Evolutionary conservation across 2,888 invertebrate genomes (phyloP).

Genomic region (Leptinotarsa haldemani): DNA sequence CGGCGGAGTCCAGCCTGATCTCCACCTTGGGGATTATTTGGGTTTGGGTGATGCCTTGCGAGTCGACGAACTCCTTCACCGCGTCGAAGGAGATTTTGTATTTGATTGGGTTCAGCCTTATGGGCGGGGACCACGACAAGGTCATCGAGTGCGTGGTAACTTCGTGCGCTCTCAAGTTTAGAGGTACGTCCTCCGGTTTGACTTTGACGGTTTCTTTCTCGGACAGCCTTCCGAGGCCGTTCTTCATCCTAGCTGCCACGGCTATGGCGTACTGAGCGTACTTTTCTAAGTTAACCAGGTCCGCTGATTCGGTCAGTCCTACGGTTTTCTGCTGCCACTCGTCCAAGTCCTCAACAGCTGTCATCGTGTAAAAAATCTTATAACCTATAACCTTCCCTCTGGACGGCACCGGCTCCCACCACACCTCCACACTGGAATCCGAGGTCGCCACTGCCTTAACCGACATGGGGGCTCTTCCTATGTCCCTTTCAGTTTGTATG

Average conservation of each 20-base stretch:
- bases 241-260: constrained; percentile 86
- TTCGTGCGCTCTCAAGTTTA: constrained; percentile 87
- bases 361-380: constrained; percentile 92
- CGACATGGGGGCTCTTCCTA: constrained; percentile 92
- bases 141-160: constrained; percentile 95
- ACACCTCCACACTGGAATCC: constrained; percentile 92
- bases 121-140: constrained; percentile 90
- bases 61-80: constrained; percentile 93
- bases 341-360: constrained; percentile 91
- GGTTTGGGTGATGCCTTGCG: constrained; percentile 91
- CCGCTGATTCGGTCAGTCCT: constrained; percentile 88
- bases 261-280: constrained; percentile 92
- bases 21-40: constrained; percentile 82
- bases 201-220: constrained; percentile 88
- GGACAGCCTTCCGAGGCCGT: constrained; percentile 86
- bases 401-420: constrained; percentile 93
- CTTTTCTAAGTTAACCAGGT: constrained; percentile 88
- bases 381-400: constrained; percentile 87
- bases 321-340: constrained; percentile 91
- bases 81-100: constrained; percentile 94
- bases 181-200: constrained; percentile 92
- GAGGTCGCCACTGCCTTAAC: constrained; percentile 95
- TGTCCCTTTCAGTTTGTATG: constrained; percentile 87
- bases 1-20: constrained; percentile 78
- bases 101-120: constrained; percentile 87